Base-by-base conservation (phyloP, 2,888 invertebrate species). In the Argynnis bischoffii region DNA sequence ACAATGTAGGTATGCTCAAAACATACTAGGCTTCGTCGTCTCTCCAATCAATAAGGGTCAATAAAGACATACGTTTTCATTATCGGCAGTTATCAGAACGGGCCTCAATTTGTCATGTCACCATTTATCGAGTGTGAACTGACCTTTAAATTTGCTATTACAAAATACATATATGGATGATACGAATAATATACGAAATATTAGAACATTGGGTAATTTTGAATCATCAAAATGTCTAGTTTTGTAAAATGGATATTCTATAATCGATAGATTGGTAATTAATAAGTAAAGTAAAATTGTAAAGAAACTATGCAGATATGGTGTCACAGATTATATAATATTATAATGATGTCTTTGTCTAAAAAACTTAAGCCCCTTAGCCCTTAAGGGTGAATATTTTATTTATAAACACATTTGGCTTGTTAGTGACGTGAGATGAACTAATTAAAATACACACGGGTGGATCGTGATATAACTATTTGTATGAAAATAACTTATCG, bases 101-200 rank as follows among this genome's bases (percentile, higher is more conserved):
- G 81, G 74, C 86, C 86, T 86, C 88, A 86, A 90, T 90, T 82
- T 84, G 88, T 87, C 90, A 85, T 84, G 88, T 88, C 83, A 86
- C 80, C 79, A 87, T 89, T 85, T 87, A 82, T 85, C 83, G 80
- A 71, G 81, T 84, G 83, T 79, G 79, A 77, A 77, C 71, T 75
- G 81, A 83, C 84, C 83, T 84, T 81, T 82, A 75, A 57, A 72
- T 61, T 63, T 65, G 60, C 61, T 51, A 8, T 21, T 51, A 41
- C 51, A 35, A 41, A 21, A 61, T 50, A n/a, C n/a, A n/a, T n/a
- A 66, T 63, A 6, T 63, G 15, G 47, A 16, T 63, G 63, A 31
- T 47, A n/a, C 15, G 13, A 51, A 51, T 51, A 16, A 16, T 11
- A 51, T 16, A 51, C 3, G 4, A 16, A n/a, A 16, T 51, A n/a